Percentiles rank a stretch among this genome's conserved stretches.
phyloP scores from a whole-genome alignment of 2,113 vertebrate species.

The Sinocyclocheilus maitianheensis region DNA sequence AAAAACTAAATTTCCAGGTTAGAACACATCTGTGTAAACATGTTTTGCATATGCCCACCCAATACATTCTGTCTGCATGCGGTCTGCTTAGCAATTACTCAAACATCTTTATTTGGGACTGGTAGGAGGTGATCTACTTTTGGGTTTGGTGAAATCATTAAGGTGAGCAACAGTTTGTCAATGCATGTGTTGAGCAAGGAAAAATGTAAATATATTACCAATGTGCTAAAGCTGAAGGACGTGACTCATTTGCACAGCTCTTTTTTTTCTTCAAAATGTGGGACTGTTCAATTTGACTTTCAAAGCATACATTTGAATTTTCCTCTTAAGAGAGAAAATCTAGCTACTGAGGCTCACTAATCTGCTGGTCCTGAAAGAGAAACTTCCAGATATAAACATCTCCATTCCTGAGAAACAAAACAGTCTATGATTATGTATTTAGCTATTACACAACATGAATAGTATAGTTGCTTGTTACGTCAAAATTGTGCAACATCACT shows the following conservation, averaged over 20 bases:
- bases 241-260: neutral
- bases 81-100: constrained; percentile 24
- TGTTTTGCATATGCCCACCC: constrained; percentile 18
- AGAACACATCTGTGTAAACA: constrained; percentile 28
- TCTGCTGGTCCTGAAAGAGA: neutral
- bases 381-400: neutral
- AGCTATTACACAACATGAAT: neutral
- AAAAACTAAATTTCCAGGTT: neutral
- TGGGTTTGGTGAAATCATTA: neutral
- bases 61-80: neutral
- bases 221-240: neutral
- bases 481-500: neutral
- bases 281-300: constrained; percentile 28
- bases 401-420: neutral
- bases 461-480: neutral
- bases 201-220: neutral
- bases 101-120: neutral
- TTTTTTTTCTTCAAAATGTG: neutral
- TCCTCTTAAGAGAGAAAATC: neutral
- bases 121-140: neutral
- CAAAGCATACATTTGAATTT: constrained; percentile 38
- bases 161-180: neutral
- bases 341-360: neutral
- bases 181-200: neutral
- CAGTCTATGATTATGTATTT: neutral